Base-by-base conservation (phyloP, 2,113 vertebrate genomes). In the Paedocypris sp. region DNA sequence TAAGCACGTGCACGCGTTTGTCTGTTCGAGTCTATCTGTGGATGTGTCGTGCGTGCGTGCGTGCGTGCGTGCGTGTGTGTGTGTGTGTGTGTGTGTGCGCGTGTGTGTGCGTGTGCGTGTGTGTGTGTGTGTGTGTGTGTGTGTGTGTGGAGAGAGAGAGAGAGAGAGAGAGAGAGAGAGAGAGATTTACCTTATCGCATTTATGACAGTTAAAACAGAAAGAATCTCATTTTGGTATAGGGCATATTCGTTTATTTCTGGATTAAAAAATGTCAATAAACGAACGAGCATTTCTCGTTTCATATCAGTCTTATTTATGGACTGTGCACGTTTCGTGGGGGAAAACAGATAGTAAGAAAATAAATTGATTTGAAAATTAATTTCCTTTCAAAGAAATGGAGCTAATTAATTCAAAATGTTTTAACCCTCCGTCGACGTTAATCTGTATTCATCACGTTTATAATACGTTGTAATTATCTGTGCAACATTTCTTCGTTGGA, bases 391-490 rank as follows among this genome's bases (percentile, higher is more conserved):
- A 13, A 64, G 43, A 45, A 66, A 79, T 56, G 47, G 68, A 65
- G 54, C 16, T 18, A 70, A 79, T 80, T 74, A 67, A 81, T 80
- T 78, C 63, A 36, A 6, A 52, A 39, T 65, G 38, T 64, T 54
- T 28, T 73, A 70, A 53, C 73, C 66, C 60, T 23, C 68, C 62
- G 41, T 46, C 9, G 7, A 46, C 53, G 75, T 77, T 83, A 80
- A 79, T 81, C 76, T 77, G 75, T 79, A 49, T 60, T 71, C 75
- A 73, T 79, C 74, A 54, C 62, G 70, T 68, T 73, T 73, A 63
- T 77, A 78, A 77, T 73, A 31, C 66, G 68, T 66, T 70, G 62
- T 81, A 77, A 82, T 83, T 64, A 77, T 77, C 72, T 78, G 75
- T 63, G 42, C 59, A 66, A 60, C 56, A 62, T 74, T 71, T 45